Base-by-base conservation (phyloP, 1,140 invertebrate genomes). In the Pomacea maculata region DNA sequence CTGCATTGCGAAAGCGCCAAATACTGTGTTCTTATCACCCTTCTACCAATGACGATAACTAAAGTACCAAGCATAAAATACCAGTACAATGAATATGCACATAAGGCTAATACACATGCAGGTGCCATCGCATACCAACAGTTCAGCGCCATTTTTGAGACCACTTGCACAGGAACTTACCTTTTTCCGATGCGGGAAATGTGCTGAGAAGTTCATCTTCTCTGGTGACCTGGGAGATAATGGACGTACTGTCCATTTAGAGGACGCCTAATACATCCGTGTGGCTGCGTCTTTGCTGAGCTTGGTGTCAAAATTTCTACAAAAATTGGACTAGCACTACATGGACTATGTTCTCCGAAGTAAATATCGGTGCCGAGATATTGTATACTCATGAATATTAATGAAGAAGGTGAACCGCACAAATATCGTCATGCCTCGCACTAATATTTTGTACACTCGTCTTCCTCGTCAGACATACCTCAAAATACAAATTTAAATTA, bases 211-310 rank as follows among this genome's bases (percentile, higher is more conserved):
- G 95, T 94, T 97, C 96, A 94, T 97, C 96, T 95, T 98, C 96
- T 93, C 96, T 95, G 93, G 95, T 96, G 94, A 97, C 96, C 95
- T 97, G 96, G 93, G 96, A 97, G 93, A 97, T 97, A 94, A 98
- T 97, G 95, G 96, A 97, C 95, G 96, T 96, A 95, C 96, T 96
- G 96, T 97, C 97, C 96, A 97, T 98, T 95, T 95, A 95, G 94
- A 85, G 80, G 77, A 81, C 78, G 82, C 78, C 83, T 85, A 85
- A 78, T 81, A 81, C 82, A 81, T 84, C 84, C 86, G 83, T 86
- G 83, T 68, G 86, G 85, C 88, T 85, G 86, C 87, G 87, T 89
- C 83, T 86, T 88, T 83, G 82, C 79, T 85, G 78, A 61, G 74
- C 80, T 83, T 83, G 63, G 61, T 29, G 64, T 71, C 76, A 34